Base-by-base conservation (phyloP, 2,888 invertebrate species). In the Xiphydria camelus region DNA sequence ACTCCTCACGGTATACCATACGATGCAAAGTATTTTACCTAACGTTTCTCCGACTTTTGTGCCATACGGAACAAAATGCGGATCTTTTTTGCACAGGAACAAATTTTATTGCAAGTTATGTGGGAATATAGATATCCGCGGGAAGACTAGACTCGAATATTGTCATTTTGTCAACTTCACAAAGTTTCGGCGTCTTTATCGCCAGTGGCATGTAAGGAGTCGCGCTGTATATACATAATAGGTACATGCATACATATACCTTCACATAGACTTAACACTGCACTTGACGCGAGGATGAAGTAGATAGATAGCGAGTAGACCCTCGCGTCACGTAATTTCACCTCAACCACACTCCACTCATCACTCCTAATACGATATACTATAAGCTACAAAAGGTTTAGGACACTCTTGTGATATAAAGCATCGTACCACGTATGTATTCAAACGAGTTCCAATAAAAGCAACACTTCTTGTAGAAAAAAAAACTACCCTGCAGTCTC, bases 361-460 rank as follows among this genome's bases (percentile, higher is more conserved):
- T 42, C 41, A 41, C 6, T 37, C 19, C 9, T 29, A 35, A 17
- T 20, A 21, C 21, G 7, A 17, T 22, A 21, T n/a, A n/a, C 5
- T 26, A 29, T 29, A 29, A 14, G 6, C 15, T 18, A 25, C 18
- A 22, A 10, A 40, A 36, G 38, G n/a, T 36, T 17, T 42, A 42
- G n/a, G n/a, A n/a, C n/a, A n/a, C n/a, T n/a, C n/a, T 10, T 36
- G 25, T 43, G 34, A 49, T 23, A 14, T 35, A 37, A 40, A 49
- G 37, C 44, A 49, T 44, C 40, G 50, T 50, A 50, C 45, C 40
- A 49, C 36, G 18, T 42, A 45, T 50, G 50, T 50, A 49, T 44
- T 36, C 45, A 50, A 39, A 41, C 40, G 21, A 49, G 37, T 45
- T 50, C 46, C 50, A 50, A 50, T 50, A 50, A 50, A 49, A 45